Evolutionary conservation across 2,888 invertebrate species (phyloP).

Genomic region (Pinctada fucata): DNA sequence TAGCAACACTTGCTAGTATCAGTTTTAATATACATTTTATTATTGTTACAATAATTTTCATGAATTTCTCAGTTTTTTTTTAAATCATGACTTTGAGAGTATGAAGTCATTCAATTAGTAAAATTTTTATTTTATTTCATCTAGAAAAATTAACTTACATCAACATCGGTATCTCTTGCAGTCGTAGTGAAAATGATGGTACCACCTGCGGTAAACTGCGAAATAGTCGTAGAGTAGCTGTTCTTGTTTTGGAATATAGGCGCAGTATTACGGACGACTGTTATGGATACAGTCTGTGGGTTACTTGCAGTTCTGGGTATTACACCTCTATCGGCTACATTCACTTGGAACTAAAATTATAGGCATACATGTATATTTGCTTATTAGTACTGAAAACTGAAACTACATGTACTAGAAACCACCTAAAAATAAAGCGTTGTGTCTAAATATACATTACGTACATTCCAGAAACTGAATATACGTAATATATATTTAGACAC

Average conservation of each 20-base stretch:
- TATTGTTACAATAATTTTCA: no score
- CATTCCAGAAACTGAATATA: no score
- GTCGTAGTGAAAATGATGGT: conserved; percentile 20
- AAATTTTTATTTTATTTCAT: no score
- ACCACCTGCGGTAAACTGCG: conserved; percentile 24
- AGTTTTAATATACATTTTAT: not conserved
- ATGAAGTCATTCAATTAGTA: no score
- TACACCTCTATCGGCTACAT: conserved; percentile 61
- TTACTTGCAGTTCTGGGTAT: conserved; percentile 47
- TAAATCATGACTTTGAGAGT: no score
- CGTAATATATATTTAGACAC: no score
- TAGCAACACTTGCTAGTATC: not conserved
- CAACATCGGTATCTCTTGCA: conserved; percentile 15
- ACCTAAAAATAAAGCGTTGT: no score
- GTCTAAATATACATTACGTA: no score
- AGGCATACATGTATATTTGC: not conserved
- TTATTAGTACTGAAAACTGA: not conserved
- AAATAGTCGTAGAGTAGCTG: conserved; percentile 23
- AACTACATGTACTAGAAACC: no score
- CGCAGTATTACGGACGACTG: conserved; percentile 48
- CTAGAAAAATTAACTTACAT: conserved; percentile 22
- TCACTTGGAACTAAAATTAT: conserved; percentile 60
- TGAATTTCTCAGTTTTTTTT: no score
- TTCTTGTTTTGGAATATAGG: conserved; percentile 39
- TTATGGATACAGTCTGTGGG: conserved; percentile 40